Evolutionary conservation across 2,113 vertebrate species (phyloP).

Genomic region (Canis aureus): DNA sequence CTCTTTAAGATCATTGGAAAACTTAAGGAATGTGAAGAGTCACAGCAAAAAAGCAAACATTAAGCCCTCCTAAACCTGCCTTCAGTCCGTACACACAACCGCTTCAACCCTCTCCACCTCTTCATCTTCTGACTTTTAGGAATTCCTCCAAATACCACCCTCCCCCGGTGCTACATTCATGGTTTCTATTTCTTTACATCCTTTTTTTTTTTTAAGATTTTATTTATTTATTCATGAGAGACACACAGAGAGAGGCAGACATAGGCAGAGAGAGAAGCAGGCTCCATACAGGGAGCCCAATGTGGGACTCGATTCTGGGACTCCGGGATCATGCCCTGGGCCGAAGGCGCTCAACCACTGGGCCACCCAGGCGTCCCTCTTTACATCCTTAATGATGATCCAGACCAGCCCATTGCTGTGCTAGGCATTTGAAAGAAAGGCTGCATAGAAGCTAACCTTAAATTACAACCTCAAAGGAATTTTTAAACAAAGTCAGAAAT

Average conservation of each 20-base stretch:
- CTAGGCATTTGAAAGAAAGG: not conserved
- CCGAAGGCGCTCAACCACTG: too few species aligned
- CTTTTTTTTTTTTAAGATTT: not conserved
- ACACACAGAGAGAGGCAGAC: too few species aligned
- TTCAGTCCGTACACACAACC: not conserved
- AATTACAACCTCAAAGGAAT: not conserved
- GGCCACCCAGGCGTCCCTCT: not conserved
- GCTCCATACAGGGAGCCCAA: too few species aligned
- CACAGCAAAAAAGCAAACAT: not conserved
- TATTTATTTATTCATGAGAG: too few species aligned
- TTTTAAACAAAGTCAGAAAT: constrained; percentile 44
- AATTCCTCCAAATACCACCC: not conserved
- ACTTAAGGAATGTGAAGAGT: not conserved
- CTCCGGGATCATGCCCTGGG: too few species aligned
- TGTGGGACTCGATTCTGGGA: too few species aligned
- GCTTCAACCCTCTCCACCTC: not conserved
- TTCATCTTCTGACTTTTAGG: not conserved
- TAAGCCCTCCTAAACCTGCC: not conserved
- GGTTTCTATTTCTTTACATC: not conserved
- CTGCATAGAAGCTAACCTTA: not conserved
- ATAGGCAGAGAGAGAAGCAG: too few species aligned
- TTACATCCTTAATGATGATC: not conserved
- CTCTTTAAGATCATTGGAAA: not conserved
- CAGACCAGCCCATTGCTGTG: not conserved
- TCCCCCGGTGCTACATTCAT: not conserved